Conservation (phyloP, 2,797 vertebrate species). For the Sciurus vulgaris region DNA sequence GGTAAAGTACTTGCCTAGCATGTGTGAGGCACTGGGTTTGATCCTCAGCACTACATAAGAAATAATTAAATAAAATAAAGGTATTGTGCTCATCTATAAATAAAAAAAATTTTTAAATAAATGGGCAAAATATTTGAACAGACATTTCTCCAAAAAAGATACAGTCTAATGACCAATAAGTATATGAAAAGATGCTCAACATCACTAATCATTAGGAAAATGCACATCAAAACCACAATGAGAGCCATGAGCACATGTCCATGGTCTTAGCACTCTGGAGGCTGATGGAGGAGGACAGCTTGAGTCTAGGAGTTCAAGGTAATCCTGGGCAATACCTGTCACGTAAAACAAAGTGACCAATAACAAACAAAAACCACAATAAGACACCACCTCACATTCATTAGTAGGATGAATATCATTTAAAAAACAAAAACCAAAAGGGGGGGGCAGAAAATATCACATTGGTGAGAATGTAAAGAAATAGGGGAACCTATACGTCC, state of each 20-base stretch:
- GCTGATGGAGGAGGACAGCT: too few species aligned
- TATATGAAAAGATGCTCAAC: background rate
- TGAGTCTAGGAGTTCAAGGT: background rate
- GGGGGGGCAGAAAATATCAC: too few species aligned
- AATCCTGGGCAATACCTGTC: background rate
- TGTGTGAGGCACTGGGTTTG: too few species aligned
- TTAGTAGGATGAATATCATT: background rate
- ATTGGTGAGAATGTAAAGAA: background rate
- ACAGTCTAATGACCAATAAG: background rate
- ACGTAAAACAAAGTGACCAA: too few species aligned
- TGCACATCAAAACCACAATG: background rate
- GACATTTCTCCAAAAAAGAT: too few species aligned
- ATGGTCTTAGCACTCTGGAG: background rate
- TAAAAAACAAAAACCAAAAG: background rate
- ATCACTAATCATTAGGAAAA: background rate
- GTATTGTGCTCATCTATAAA: too few species aligned
- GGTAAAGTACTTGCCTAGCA: too few species aligned
- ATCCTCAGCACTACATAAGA: too few species aligned
- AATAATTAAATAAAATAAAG: too few species aligned
- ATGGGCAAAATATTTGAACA: background rate
- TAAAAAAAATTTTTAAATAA: background rate
- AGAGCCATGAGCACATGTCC: background rate
- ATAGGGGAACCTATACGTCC: too few species aligned
- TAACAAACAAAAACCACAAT: background rate
- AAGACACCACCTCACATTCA: background rate